phyloP scores from a whole-genome alignment of 2,113 vertebrate species.

The Urocynchramus pylzowi region DNA sequence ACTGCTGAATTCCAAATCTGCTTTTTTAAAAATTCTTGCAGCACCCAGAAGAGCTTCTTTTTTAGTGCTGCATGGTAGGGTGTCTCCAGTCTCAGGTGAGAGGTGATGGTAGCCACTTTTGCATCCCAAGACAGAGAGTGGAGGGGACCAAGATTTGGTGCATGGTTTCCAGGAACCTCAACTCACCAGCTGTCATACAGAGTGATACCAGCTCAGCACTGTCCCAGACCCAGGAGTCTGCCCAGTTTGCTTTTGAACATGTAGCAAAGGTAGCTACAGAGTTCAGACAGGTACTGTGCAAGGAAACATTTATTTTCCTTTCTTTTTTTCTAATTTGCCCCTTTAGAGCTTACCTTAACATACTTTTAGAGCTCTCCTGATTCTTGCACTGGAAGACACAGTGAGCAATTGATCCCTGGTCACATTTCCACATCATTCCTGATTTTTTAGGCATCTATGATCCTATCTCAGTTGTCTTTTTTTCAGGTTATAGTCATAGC shows the following conservation, averaged over 20 bases:
- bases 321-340: not conserved
- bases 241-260: not conserved
- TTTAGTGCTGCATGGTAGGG: not conserved
- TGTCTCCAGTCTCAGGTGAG: not conserved
- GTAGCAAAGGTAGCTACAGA: not conserved
- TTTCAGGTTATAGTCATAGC: not conserved
- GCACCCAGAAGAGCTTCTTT: not conserved
- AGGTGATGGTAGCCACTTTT: not conserved
- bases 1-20: not conserved
- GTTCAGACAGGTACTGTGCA: not conserved
- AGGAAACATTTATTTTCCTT: not conserved
- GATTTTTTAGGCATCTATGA: not conserved
- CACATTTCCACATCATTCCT: not conserved
- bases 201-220: not conserved
- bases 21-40: not conserved
- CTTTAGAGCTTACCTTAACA: not conserved
- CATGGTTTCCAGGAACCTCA: not conserved
- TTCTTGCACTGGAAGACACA: not conserved
- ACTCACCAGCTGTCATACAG: not conserved
- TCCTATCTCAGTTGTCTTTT: not conserved
- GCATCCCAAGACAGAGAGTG: not conserved
- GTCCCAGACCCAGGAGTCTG: not conserved
- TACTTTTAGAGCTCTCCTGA: not conserved
- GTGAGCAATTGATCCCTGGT: rapidly evolving
- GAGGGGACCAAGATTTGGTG: not conserved